Conservation (phyloP, 2,888 invertebrate genomes). For the Nebria salina region DNA sequence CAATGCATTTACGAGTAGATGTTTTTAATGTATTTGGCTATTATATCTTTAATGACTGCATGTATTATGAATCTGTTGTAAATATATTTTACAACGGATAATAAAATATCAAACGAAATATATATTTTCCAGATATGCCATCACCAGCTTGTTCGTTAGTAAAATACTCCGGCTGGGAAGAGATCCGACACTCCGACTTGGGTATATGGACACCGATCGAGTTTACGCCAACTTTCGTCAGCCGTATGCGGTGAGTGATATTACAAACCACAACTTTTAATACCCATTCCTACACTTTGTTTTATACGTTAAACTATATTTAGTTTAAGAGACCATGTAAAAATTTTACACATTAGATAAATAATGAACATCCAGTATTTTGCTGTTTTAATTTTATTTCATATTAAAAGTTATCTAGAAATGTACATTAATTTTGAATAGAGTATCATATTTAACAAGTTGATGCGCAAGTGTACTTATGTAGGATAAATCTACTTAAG, state of each 20-base stretch:
- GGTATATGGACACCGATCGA: slow-evolving; percentile 64
- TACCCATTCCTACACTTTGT: background rate
- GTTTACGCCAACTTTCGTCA: slow-evolving; percentile 64
- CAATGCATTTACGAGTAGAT: background rate
- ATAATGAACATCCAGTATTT: no score
- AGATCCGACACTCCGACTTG: slow-evolving; percentile 61
- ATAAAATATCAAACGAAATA: background rate
- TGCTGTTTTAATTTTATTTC: no score
- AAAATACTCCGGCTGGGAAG: slow-evolving; percentile 64
- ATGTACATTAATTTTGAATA: no score
- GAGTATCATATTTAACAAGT: no score
- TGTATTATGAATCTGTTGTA: no score
- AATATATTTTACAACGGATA: no score
- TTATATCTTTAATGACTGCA: no score
- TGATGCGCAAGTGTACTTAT: no score
- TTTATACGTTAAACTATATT: background rate
- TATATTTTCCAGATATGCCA: slow-evolving; percentile 62
- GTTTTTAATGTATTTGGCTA: no score
- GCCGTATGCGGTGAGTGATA: slow-evolving; percentile 63
- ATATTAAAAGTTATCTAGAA: background rate
- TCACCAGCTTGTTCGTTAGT: slow-evolving; percentile 63
- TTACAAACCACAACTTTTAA: slow-evolving; percentile 1
- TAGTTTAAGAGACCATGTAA: background rate
- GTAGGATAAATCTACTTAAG: no score
- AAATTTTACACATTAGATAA: no score